These are phyloP conservation scores for Eleginops maclovinus DNA, from an alignment of 2,113 vertebrate species.

Conservation along the genomic window DNA sequence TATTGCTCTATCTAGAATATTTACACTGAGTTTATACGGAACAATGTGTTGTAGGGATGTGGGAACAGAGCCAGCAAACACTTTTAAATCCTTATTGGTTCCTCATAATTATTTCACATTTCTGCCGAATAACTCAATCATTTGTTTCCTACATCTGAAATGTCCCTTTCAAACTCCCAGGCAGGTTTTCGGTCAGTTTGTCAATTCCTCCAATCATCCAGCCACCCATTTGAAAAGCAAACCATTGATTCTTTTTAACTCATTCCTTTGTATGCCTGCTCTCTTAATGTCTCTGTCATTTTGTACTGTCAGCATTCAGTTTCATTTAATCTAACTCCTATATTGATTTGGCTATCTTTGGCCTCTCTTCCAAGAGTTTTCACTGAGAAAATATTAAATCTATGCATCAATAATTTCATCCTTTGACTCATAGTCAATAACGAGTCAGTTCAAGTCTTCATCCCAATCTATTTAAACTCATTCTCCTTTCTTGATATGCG, in stretches of 20 bases:
- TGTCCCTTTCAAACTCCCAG: conserved; percentile 4
- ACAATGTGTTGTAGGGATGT: background rate
- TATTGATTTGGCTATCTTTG: conserved; percentile 14
- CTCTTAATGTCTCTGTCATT: conserved; percentile 8
- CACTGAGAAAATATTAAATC: conserved; percentile 6
- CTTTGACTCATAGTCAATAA: background rate
- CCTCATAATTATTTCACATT: background rate
- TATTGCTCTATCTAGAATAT: background rate
- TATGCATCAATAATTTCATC: conserved; percentile 7
- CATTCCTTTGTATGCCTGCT: background rate
- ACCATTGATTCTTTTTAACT: conserved; percentile 30
- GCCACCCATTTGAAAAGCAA: conserved; percentile 20
- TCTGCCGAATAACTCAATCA: conserved; percentile 3
- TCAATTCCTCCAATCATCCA: conserved; percentile 33
- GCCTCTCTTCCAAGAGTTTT: background rate
- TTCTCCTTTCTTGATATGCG: conserved; percentile 18
- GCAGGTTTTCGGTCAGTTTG: conserved; percentile 9
- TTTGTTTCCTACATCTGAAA: conserved; percentile 9
- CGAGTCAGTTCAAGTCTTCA: background rate
- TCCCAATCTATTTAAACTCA: conserved; percentile 2
- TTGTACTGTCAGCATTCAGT: background rate
- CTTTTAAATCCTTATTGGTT: conserved; percentile 7
- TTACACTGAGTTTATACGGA: background rate
- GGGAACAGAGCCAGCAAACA: background rate
- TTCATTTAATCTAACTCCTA: background rate